Evolutionary conservation across 2,888 invertebrate species (phyloP), one percentile per base, ranked within the genome.

Genomic region (Lamproptera curius): DNA sequence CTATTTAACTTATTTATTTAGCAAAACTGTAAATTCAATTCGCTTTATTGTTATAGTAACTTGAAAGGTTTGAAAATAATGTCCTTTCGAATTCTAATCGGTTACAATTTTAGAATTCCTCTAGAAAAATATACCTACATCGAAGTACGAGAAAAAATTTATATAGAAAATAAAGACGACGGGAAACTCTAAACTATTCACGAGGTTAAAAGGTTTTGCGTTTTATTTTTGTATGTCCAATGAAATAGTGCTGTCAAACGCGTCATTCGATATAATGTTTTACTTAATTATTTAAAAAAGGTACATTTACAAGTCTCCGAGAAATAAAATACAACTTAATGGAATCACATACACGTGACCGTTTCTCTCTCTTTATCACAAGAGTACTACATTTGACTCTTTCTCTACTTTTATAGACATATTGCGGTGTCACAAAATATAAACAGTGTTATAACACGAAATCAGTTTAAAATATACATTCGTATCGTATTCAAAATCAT

Each of bases 11-110:
- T 65, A 66, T 63, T 61, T 52, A 31, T 49, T 51, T 47, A 41
- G 76, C 73, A 76, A 79, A 31, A 74, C 68, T 76, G 80, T 82
- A 76, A 83, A 84, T 83, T 84, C 81, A 82, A 60, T 77, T 67
- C 31, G 73, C 70, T 67, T 81, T 76, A 74, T 77, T 78, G 69
- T 73, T 69, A 61, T 60, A n/a, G n/a, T n/a, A n/a, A n/a, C n/a
- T n/a, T n/a, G n/a, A n/a, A n/a, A n/a, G n/a, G n/a, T n/a, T n/a
- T n/a, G n/a, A n/a, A n/a, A n/a, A n/a, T n/a, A n/a, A n/a, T n/a
- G n/a, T n/a, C n/a, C n/a, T n/a, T n/a, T n/a, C n/a, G n/a, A n/a
- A n/a, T n/a, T n/a, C n/a, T n/a, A n/a, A n/a, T n/a, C n/a, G n/a
- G n/a, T n/a, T n/a, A n/a, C n/a, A n/a, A n/a, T n/a, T n/a, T n/a